Conservation (phyloP, 2,888 invertebrate genomes). For the Drosophila testacea region DNA sequence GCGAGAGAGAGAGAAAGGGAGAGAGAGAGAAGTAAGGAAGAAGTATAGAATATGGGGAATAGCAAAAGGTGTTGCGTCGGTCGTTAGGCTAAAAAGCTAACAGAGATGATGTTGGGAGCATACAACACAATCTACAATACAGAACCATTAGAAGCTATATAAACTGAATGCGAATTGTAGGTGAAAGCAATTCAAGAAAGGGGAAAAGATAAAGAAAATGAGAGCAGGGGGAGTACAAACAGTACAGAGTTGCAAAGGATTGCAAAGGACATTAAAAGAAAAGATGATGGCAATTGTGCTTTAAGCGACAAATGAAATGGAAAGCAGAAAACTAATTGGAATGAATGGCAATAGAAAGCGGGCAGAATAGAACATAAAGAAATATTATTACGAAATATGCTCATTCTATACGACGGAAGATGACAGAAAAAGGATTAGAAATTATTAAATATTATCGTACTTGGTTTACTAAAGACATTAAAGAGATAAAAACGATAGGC, state of each 20-base stretch:
- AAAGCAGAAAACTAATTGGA: constrained; percentile 17
- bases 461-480: too few species aligned
- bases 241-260: constrained; percentile 61
- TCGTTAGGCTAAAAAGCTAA: constrained; percentile 79
- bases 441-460: too few species aligned
- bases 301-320: constrained; percentile 21
- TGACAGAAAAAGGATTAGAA: neutral
- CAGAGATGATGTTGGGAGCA: constrained; percentile 59
- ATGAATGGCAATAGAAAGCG: neutral
- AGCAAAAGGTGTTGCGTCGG: constrained; percentile 58
- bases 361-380: neutral
- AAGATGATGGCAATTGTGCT: constrained; percentile 13
- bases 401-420: neutral
- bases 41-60: constrained; percentile 20
- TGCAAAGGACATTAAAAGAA: constrained; percentile 42
- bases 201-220: neutral
- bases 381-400: neutral
- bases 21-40: neutral
- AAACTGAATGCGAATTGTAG: constrained; percentile 31
- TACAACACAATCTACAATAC: constrained; percentile 29
- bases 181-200: neutral
- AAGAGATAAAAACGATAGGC: too few species aligned
- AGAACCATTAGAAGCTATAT: constrained; percentile 44
- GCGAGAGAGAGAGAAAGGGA: neutral
- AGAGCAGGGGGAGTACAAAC: neutral